Base-by-base conservation (phyloP, 1,140 invertebrate genomes). In the Saccostrea cuccullata region DNA sequence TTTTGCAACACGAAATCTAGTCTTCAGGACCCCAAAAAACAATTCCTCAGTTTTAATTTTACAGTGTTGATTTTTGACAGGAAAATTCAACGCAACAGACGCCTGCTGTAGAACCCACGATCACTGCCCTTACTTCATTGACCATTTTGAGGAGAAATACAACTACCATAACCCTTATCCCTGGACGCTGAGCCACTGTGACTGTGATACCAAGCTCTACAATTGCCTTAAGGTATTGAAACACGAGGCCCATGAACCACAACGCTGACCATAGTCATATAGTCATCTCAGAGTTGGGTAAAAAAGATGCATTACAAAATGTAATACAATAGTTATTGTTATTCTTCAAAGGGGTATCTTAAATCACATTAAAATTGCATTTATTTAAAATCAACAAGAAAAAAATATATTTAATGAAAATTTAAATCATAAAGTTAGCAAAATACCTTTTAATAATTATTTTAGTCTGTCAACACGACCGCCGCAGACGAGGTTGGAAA, bases 381-480 rank as follows among this genome's bases (percentile, higher is more conserved):
- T 47, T 47, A 8, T 47, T 47, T 47, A 3, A 47, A 8, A 3
- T 47, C 2, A 47, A 47, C 6, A 3, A 3, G 2, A 47, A 47
- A 47, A 47, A 47, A 47, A 47, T 47, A 47, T 47, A 47, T 47
- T 47, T 3, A 47, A 47, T 2, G 40, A 6, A 47, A 47, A 47
- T 47, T 47, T 9, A 47, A 8, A 0, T 6, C 47, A 47, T 47
- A 47, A 3, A 47, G 2, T 6, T 47, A 47, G 9, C 5, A 2
- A 47, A 6, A 47, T 47, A 8, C 47, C 47, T 47, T 8, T 47
- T 8, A 47, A 47, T 47, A 9, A 47, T 23, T 87, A 40, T 88
- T 89, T 67, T 86, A 92, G 92, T 86, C 84, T n/a, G 88, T 91
- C 5, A 89, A 92, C 55, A 91, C 89, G 11, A 89, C 90, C 1